phyloP scores from a whole-genome alignment of 2,888 invertebrate genomes.

The Ochlodes sylvanus region DNA sequence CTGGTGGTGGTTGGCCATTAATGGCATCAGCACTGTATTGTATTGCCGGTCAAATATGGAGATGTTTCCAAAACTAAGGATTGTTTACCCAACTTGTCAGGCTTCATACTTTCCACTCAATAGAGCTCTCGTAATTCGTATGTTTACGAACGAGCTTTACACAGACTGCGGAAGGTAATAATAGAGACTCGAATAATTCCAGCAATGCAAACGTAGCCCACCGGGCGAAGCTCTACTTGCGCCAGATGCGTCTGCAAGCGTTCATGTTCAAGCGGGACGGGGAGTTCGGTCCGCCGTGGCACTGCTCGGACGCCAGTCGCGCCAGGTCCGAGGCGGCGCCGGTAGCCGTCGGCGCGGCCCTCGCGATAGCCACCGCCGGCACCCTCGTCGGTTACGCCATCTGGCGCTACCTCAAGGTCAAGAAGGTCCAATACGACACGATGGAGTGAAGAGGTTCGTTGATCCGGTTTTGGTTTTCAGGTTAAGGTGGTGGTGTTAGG shows the following conservation, averaged over 20 bases:
- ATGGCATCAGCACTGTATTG: too few species aligned
- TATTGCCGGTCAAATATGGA: too few species aligned
- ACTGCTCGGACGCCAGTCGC: slow-evolving; percentile 82
- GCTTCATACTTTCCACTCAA: too few species aligned
- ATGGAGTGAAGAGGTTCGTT: slow-evolving; percentile 87
- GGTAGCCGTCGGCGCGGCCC: slow-evolving; percentile 89
- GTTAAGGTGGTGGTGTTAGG: not conserved
- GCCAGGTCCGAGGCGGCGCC: slow-evolving; percentile 93
- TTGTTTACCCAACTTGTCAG: too few species aligned
- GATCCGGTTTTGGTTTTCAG: not conserved
- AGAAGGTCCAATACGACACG: slow-evolving; percentile 96
- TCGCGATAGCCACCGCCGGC: slow-evolving; percentile 92
- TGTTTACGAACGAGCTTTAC: too few species aligned
- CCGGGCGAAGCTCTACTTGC: slow-evolving; percentile 87
- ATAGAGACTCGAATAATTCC: slow-evolving; percentile 28
- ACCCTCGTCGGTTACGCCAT: slow-evolving; percentile 94
- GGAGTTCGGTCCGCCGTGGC: slow-evolving; percentile 88
- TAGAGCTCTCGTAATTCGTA: too few species aligned
- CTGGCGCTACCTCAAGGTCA: slow-evolving; percentile 94
- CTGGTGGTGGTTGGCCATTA: too few species aligned
- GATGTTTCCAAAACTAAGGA: too few species aligned
- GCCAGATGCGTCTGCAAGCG: slow-evolving; percentile 92
- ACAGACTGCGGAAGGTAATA: too few species aligned
- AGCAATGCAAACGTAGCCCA: slow-evolving; percentile 72
- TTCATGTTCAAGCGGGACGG: slow-evolving; percentile 94